Base-by-base conservation (phyloP, 1,140 invertebrate species). In the Danaus plexippus region DNA sequence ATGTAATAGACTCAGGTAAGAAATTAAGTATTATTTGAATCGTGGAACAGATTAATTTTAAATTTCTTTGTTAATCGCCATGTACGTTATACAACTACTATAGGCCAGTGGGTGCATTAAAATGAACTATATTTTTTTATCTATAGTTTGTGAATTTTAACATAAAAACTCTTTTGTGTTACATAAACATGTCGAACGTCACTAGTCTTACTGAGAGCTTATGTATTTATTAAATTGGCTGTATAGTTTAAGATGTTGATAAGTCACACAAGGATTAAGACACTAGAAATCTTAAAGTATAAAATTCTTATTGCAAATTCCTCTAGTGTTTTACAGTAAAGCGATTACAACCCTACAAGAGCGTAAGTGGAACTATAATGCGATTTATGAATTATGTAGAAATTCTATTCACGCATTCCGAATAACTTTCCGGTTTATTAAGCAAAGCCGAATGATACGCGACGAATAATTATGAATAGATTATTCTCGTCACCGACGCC, bases 371-470 rank as follows among this genome's bases (percentile, higher is more conserved):
- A 6, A 32, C 22, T 32, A 61, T 77, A 79, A 78, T 73, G 53
- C 74, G 66, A 80, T 79, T 75, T 75, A 75, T 79, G 66, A 61
- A 65, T 73, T 70, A 67, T 64, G 60, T 67, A 76, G 56, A 74
- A 75, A 75, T 80, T 80, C 74, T 75, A 76, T 71, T 75, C 77
- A 76, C 70, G 76, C 71, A 66, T 73, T 77, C 68, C 63, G 63
- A 79, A 80, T 79, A 79, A 71, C 75, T 82, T 77, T 72, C 69
- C 74, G 71, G 73, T 75, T 75, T 76, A 78, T 75, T 75, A 72
- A 78, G 61, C 75, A 78, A 45, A 63, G 58, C 58, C 58, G 67
- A 74, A 75, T 75, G 73, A 73, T 75, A 73, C 59, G 66, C 42
- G 41, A 62, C 59, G 66, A 71, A 73, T 73, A 71, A 71, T 73